A percentile compares a stretch with the other conserved stretches of the same genome.
Evolutionary conservation across 1,140 invertebrate species (phyloP).

Genomic region (Micrasema longulum): DNA sequence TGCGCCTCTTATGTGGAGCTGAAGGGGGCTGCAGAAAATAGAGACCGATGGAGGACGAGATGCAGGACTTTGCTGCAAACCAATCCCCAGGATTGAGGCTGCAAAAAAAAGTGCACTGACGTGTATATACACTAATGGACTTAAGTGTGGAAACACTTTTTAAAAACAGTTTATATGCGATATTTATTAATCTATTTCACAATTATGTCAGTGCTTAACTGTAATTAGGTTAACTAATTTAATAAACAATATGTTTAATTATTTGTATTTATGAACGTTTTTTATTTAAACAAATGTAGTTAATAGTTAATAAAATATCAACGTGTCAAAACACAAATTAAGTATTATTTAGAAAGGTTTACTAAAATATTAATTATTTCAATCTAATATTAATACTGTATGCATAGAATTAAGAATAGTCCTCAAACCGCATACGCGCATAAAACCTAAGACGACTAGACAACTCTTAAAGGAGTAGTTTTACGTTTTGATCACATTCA

Average conservation of each 20-base stretch:
- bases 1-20: no score
- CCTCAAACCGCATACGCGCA: no score
- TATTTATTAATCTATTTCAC: background rate
- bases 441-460: no score
- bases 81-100: no score
- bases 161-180: background rate
- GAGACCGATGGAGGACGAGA: no score
- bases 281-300: background rate
- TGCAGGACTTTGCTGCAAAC: no score
- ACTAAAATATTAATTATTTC: background rate
- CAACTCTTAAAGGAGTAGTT: no score
- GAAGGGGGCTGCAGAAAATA: no score
- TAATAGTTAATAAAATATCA: background rate
- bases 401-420: no score
- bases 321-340: background rate
- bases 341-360: background rate
- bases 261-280: background rate
- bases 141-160: background rate
- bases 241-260: background rate
- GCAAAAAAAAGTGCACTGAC: no score
- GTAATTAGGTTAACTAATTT: constrained; percentile 5
- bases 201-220: constrained; percentile 4
- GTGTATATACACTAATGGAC: background rate
- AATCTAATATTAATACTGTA: no score
- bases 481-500: no score